Conservation (phyloP, 2,888 invertebrate species). For the Habroteleia sp. region DNA sequence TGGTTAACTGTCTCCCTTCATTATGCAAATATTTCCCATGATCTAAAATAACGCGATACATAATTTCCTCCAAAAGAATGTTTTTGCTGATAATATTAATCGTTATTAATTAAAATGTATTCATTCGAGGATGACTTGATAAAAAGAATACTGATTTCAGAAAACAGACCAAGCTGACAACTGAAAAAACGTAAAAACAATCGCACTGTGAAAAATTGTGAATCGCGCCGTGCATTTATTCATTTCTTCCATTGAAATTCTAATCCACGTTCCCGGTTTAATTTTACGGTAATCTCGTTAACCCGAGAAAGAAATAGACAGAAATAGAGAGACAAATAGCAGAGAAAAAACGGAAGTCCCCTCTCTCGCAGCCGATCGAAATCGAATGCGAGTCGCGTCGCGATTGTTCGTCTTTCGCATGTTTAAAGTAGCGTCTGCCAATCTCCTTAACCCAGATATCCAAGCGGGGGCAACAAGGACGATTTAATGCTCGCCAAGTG, state of each 20-base stretch:
- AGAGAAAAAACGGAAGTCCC: constrained; percentile 29
- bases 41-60: too few relatives aligned
- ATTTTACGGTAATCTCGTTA: constrained; percentile 30
- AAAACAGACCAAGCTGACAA: too few relatives aligned
- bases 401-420: constrained; percentile 62
- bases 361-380: constrained; percentile 28
- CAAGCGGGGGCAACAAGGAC: constrained; percentile 53
- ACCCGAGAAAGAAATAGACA: constrained; percentile 7
- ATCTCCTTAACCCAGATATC: constrained; percentile 62
- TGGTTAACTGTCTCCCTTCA: too few relatives aligned
- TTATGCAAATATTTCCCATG: too few relatives aligned
- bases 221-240: constrained; percentile 5
- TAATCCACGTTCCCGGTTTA: constrained; percentile 7
- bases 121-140: too few relatives aligned
- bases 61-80: too few relatives aligned
- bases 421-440: constrained; percentile 46
- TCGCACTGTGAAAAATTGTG: constrained; percentile 1
- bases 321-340: not conserved
- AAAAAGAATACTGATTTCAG: too few relatives aligned
- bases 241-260: constrained; percentile 26
- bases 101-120: too few relatives aligned
- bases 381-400: constrained; percentile 43
- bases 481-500: constrained; percentile 31
- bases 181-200: not conserved
- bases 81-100: too few relatives aligned